Evolutionary conservation across 2,797 vertebrate species (phyloP), one percentile per base, ranked within the genome.

Genomic region (Enteromius mattozi): DNA sequence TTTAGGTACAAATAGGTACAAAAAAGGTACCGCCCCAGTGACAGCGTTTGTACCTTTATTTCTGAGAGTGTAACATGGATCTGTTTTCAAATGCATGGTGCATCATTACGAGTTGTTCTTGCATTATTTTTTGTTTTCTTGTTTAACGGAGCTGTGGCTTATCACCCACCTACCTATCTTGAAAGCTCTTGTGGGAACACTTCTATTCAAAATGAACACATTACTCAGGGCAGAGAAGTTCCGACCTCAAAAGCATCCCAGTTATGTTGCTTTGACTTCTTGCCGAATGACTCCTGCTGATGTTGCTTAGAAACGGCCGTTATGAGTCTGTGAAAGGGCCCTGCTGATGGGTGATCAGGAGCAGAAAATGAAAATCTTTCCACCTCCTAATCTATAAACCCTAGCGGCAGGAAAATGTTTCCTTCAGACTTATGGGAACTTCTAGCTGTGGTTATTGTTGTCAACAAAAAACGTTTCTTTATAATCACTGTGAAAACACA

Each of bases 241-340:
- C 24, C 63, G 56, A 78, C 76, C 56, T 63, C 54, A 45, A n/a
- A 63, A 63, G 59, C 16, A 47, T 78, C 10, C 13, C n/a, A 51
- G 45, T 61, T 78, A 59, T 77, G 35, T 10, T 17, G 51, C 7
- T 21, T 59, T 77, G 35, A 59, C 14, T 42, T 42, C n/a, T 42
- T 27, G 3, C 35, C 1, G 35, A 59, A 77, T 27, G 7, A 59
- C 45, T 51, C 21, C 51, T 56, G 33, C 27, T 37, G 33, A 59
- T 77, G 75, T 77, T 42, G 75, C 75, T 77, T 40, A 59, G 75
- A 16, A 40, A 77, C 54, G 2, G 54, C n/a, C 13, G 8, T 71
- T 71, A 27, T 17, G 51, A 37, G 51, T 75, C 72, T n/a, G 5
- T 37, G 33, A 76, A 76, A 8, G 21, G 16, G 7, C 21, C 33